Base-by-base conservation (phyloP, 2,113 vertebrate genomes). In the Hoplias malabaricus region DNA sequence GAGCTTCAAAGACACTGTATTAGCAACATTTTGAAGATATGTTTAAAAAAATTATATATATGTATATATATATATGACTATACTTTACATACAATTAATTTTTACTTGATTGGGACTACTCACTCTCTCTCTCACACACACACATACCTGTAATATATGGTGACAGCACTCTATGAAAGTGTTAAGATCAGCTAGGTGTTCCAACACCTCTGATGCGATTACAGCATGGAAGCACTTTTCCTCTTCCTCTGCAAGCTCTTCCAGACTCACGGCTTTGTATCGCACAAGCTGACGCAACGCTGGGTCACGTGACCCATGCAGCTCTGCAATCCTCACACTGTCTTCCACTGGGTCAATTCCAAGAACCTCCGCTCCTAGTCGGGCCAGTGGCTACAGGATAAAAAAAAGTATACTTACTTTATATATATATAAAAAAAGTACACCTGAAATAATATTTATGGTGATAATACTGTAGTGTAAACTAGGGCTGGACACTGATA, bases 131-230 rank as follows among this genome's bases (percentile, higher is more conserved):
- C n/a, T n/a, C n/a, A n/a, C n/a, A n/a, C n/a, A n/a, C n/a, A 38
- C 43, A 8, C 9, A 1, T 33, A 98, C 98, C 93, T 98, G 98
- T 80, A 99, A 90, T 80, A 96, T 89, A 46, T 85, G 89, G 82
- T 81, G 88, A 87, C 96, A 97, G 91, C 92, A 96, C 87, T 88
- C 90, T 82, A 95, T 87, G 69, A 99, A 98, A 11, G 66, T 91
- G 87, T 97, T 96, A 84, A 97, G 85, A 84, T 99, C 92, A 72
- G 87, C 87, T 86, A 98, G 94, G 90, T 99, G 98, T 82, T 99
- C 98, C 79, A 98, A 90, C 80, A 99, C 95, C 91, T 99, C 98
- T 23, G 97, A 99, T 36, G 97, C 97, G 79, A 99, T 85, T 0
- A 99, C 85, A 1, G 96, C 96, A 78, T 99, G 94, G 79, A 95